Percentiles rank a stretch among this genome's conserved stretches.
Conservation (phyloP, 2,113 vertebrate species). For the Verasper variegatus region DNA sequence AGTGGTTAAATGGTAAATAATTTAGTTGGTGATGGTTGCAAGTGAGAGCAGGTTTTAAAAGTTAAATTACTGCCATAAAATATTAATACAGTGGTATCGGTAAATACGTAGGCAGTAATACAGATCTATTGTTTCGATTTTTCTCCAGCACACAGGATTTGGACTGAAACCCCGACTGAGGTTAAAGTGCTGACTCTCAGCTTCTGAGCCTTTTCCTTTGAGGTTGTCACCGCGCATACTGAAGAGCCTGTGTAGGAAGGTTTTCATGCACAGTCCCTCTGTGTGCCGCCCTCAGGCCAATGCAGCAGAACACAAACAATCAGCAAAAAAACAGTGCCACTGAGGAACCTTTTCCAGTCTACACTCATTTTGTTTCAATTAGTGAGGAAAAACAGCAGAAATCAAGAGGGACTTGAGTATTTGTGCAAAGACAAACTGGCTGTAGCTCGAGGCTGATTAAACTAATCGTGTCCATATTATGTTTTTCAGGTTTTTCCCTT, state of each 20-base stretch:
- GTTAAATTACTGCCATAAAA: slow-evolving; percentile 24
- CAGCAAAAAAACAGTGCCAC: background rate
- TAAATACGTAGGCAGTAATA: slow-evolving; percentile 27
- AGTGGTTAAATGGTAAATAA: slow-evolving; percentile 42
- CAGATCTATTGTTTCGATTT: slow-evolving; percentile 30
- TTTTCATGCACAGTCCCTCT: background rate
- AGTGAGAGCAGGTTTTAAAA: slow-evolving; percentile 2
- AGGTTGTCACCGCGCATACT: slow-evolving; percentile 4
- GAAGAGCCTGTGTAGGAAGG: slow-evolving; percentile 20
- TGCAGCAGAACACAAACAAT: background rate
- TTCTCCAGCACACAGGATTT: slow-evolving; percentile 13
- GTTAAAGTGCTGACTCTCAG: slow-evolving; percentile 55
- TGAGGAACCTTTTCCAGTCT: background rate
- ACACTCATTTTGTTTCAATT: background rate
- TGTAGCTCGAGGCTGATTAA: background rate
- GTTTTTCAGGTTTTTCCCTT: background rate
- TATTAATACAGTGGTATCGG: background rate
- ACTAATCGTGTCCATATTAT: background rate
- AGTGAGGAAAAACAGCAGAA: background rate
- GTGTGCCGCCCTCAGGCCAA: slow-evolving; percentile 21
- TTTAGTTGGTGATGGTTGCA: background rate
- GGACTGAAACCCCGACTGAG: slow-evolving; percentile 23
- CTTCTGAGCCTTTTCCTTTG: slow-evolving; percentile 16
- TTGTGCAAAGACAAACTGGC: background rate
- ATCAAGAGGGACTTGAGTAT: background rate